phyloP scores from a whole-genome alignment of 2,888 invertebrate species.

The Lamproptera curius region DNA sequence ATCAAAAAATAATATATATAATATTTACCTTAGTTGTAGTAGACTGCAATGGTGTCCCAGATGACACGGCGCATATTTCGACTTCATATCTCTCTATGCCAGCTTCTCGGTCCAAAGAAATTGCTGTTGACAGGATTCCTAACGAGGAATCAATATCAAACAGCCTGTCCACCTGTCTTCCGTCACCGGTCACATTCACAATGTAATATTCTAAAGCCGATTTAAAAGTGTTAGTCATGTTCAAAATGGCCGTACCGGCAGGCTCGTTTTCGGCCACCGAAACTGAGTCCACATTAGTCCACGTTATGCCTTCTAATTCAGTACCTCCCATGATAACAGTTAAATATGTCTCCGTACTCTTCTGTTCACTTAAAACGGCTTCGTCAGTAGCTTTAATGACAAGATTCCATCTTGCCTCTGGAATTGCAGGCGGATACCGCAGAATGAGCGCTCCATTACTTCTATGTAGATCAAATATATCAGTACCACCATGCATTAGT shows the following conservation, averaged over 20 bases:
- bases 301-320: conserved; percentile 77
- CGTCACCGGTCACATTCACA: conserved; percentile 88
- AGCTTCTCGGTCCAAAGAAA: conserved; percentile 89
- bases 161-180: conserved; percentile 89
- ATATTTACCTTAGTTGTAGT: conserved; percentile 88
- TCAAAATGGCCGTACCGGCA: conserved; percentile 89
- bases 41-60: conserved; percentile 84
- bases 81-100: conserved; percentile 90
- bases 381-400: conserved; percentile 94
- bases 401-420: conserved; percentile 88
- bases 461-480: conserved; percentile 89
- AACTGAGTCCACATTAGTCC: conserved; percentile 83
- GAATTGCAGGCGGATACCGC: conserved; percentile 75
- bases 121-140: conserved; percentile 92
- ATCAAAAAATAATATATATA: too few species aligned
- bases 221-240: conserved; percentile 85
- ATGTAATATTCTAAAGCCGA: conserved; percentile 92
- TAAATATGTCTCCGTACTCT: conserved; percentile 91
- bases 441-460: conserved; percentile 86
- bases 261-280: conserved; percentile 94
- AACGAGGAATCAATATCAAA: conserved; percentile 94
- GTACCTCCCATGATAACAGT: conserved; percentile 86
- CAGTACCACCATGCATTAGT: conserved; percentile 86
- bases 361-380: conserved; percentile 91
- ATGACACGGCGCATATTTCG: conserved; percentile 90